Evolutionary conservation across 2,113 vertebrate genomes (phyloP).

Genomic region (Peucedramus taeniatus): DNA sequence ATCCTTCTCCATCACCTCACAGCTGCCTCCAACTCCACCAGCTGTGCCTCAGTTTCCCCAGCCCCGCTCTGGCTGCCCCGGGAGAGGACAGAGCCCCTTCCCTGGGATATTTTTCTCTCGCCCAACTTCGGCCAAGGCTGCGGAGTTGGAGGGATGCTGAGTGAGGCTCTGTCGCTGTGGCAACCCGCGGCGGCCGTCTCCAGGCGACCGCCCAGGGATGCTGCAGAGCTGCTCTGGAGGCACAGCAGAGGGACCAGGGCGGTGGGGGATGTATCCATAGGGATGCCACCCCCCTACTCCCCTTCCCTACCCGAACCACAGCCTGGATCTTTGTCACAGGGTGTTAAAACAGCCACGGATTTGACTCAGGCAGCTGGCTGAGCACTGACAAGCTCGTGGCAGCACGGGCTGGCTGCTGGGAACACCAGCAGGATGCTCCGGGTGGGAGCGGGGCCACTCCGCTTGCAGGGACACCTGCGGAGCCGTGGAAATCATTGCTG

Average conservation of each 20-base stretch:
- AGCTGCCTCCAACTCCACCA: background rate
- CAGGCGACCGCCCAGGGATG: constrained; percentile 55
- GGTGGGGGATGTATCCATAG: background rate
- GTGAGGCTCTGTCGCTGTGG: constrained; percentile 36
- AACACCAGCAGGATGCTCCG: background rate
- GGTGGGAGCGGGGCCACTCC: background rate
- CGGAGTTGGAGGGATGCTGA: constrained; percentile 22
- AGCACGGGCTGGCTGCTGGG: background rate
- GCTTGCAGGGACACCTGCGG: constrained; percentile 36
- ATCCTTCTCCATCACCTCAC: background rate
- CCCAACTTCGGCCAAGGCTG: constrained; percentile 23
- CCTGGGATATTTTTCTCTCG: background rate
- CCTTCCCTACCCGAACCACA: background rate
- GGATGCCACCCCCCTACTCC: background rate
- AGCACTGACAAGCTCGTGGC: background rate
- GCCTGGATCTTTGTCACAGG: background rate
- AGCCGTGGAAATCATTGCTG: constrained; percentile 37
- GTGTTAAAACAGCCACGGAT: accelerated
- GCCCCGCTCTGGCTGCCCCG: accelerated
- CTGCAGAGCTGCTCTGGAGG: constrained; percentile 4
- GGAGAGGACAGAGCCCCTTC: background rate
- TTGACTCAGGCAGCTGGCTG: background rate
- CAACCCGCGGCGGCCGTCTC: constrained; percentile 45
- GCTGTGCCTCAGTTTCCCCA: background rate
- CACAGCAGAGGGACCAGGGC: background rate